These are phyloP conservation scores for Halocynthia roretzi DNA, from an alignment of 23 tunicate species.

Conservation along the genomic window DNA sequence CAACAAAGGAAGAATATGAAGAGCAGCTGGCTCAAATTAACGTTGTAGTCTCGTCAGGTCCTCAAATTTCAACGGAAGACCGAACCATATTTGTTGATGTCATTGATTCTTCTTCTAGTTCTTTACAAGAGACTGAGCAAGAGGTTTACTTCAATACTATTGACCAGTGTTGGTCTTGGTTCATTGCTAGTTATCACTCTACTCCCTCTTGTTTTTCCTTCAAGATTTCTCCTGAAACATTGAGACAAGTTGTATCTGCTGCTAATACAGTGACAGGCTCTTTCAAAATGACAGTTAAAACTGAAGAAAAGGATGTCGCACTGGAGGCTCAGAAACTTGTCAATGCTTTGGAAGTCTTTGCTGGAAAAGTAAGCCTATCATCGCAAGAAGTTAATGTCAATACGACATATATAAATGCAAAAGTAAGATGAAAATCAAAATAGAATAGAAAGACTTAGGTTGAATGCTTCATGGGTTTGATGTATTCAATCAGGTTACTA, in stretches of 20 bases:
- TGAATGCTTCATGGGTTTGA: neutral
- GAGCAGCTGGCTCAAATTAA: neutral
- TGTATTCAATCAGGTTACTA: neutral
- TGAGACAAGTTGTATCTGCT: conserved; percentile 10
- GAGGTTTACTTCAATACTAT: neutral
- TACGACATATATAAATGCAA: conserved; percentile 7
- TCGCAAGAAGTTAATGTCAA: neutral
- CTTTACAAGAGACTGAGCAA: conserved; percentile 7
- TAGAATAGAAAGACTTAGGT: neutral
- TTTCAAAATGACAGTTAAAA: neutral
- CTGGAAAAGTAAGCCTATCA: neutral
- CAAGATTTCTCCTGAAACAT: conserved; percentile 13
- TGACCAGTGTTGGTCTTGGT: neutral
- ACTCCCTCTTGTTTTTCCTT: neutral
- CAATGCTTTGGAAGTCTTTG: conserved; percentile 11
- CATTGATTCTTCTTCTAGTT: neutral
- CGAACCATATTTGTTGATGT: neutral
- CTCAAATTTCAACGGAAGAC: neutral
- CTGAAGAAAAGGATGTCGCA: neutral
- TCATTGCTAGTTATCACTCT: neutral
- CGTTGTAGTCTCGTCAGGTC: conserved; percentile 14
- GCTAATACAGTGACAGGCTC: conserved; percentile 13
- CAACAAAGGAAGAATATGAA: neutral
- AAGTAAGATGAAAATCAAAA: neutral
- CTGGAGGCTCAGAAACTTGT: neutral